phyloP scores from a whole-genome alignment of 2,888 invertebrate genomes.

The Cacoxenus indagator region DNA sequence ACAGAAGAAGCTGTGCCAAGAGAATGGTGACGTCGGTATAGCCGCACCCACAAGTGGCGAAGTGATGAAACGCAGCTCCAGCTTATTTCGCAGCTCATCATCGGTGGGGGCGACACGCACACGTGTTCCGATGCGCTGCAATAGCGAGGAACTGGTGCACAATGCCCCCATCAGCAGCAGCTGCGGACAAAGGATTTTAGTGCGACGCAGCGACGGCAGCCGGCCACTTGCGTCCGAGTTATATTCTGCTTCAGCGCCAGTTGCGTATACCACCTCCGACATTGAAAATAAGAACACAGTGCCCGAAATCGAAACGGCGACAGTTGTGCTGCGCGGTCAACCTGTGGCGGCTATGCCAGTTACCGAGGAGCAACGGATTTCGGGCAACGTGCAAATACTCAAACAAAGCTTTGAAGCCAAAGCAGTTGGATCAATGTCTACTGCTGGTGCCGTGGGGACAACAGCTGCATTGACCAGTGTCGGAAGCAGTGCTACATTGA shows the following conservation, averaged over 20 bases:
- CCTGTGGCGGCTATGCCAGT: constrained; percentile 38
- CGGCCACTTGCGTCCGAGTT: constrained; percentile 44
- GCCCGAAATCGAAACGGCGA: constrained; percentile 38
- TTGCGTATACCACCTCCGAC: constrained; percentile 66
- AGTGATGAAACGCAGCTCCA: constrained; percentile 50
- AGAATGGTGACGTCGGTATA: constrained; percentile 47
- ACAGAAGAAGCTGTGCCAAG: constrained; percentile 66
- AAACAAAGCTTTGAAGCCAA: constrained; percentile 92
- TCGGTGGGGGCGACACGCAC: constrained; percentile 63
- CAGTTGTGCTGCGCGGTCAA: constrained; percentile 55
- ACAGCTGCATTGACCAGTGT: neutral
- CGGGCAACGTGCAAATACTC: constrained; percentile 86
- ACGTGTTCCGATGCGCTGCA: constrained; percentile 66
- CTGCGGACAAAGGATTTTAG: neutral
- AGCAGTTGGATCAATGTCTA: constrained; percentile 51
- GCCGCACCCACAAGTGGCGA: constrained; percentile 24
- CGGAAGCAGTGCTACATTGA: neutral
- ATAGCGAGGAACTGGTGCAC: constrained; percentile 69
- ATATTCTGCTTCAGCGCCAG: constrained; percentile 77
- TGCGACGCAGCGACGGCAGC: constrained; percentile 43
- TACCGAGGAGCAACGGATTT: constrained; percentile 67
- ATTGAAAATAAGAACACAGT: constrained; percentile 71
- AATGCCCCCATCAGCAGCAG: constrained; percentile 16
- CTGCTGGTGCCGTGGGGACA: neutral
- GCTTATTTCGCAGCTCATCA: constrained; percentile 66